Conservation (phyloP, 2,113 vertebrate genomes). For the Fregata magnificens region DNA sequence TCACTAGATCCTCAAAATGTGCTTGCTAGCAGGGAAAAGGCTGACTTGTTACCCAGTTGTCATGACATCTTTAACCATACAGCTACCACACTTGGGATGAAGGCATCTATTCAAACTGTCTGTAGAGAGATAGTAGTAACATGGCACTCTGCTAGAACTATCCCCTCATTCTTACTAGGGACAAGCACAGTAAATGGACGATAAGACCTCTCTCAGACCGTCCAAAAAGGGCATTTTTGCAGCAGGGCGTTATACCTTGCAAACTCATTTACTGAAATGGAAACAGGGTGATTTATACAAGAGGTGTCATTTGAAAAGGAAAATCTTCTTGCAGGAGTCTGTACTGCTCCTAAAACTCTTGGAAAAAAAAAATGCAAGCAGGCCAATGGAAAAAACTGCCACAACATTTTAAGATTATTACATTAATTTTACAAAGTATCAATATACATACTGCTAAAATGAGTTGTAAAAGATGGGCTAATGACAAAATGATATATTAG, state of each 20-base stretch:
- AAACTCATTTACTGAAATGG: neutral
- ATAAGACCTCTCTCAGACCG: neutral
- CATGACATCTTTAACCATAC: neutral
- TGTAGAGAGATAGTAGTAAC: neutral
- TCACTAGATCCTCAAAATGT: neutral
- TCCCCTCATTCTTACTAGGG: neutral
- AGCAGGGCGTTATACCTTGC: neutral
- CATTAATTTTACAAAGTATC: conserved; percentile 8
- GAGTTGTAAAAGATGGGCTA: conserved; percentile 33
- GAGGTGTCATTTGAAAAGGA: neutral
- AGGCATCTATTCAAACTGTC: neutral
- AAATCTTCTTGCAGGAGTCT: neutral
- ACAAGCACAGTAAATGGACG: neutral
- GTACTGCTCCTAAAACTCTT: neutral
- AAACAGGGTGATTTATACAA: neutral
- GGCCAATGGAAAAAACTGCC: neutral
- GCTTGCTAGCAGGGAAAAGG: neutral
- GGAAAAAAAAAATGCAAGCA: neutral
- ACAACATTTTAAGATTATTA: neutral
- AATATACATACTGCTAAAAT: conserved; percentile 2
- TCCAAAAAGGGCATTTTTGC: neutral
- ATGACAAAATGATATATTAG: conserved; percentile 29
- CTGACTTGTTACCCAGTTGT: neutral
- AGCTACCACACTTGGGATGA: neutral
- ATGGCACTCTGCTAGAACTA: neutral